A percentile compares a stretch with the other conserved stretches of the same genome.
phyloP scores from a whole-genome alignment of 1,140 invertebrate genomes.

The Hirudo medicinalis region DNA sequence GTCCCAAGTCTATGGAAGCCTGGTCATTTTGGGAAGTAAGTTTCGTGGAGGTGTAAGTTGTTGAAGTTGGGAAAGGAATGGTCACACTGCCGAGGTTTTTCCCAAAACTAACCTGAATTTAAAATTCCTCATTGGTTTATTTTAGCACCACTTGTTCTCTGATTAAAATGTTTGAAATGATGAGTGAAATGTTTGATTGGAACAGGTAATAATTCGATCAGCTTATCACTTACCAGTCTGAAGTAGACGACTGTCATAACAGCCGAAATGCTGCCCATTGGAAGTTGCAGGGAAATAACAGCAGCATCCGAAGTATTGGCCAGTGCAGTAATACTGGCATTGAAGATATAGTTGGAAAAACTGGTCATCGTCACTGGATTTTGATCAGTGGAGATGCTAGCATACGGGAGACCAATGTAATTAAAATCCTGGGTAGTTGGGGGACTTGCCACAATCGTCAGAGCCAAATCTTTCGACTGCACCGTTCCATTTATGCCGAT shows the following conservation, averaged over 20 bases:
- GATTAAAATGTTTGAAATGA: background rate
- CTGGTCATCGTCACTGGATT: slow-evolving; percentile 22
- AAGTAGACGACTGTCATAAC: slow-evolving; percentile 27
- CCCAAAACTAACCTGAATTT: slow-evolving; percentile 24
- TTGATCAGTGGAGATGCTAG: background rate
- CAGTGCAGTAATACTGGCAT: slow-evolving; percentile 23
- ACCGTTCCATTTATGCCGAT: slow-evolving; percentile 27
- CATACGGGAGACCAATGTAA: background rate
- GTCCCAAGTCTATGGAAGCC: slow-evolving; percentile 27
- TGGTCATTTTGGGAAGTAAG: slow-evolving; percentile 28
- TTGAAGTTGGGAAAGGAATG: slow-evolving; percentile 22
- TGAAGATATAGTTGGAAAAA: slow-evolving; percentile 22
- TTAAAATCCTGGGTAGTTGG: slow-evolving; percentile 12
- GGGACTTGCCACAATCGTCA: slow-evolving; percentile 22
- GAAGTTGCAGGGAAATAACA: slow-evolving; percentile 25
- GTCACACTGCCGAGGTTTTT: slow-evolving; percentile 27
- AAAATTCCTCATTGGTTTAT: background rate
- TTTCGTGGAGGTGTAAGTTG: slow-evolving; percentile 24
- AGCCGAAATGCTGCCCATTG: slow-evolving; percentile 23
- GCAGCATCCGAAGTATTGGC: slow-evolving; percentile 24
- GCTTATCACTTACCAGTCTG: slow-evolving; percentile 20
- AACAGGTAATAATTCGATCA: background rate
- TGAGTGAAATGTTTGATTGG: too few species aligned
- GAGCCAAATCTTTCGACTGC: slow-evolving; percentile 20
- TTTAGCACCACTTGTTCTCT: background rate